Conservation (phyloP, 1,140 invertebrate species). For the Heliconius eleuchia region DNA sequence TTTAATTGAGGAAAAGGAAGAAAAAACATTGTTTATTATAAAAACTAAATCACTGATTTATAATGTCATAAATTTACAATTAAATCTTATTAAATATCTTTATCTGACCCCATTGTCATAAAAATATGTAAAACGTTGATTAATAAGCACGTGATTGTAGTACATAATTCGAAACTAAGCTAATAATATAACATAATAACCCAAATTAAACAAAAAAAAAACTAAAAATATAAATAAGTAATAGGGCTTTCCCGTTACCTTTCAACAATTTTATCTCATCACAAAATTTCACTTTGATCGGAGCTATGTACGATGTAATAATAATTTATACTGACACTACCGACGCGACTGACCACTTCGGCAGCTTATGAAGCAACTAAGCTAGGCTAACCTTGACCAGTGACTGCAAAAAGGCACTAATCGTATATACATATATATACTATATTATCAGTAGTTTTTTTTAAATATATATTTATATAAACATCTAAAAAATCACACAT, state of each 20-base stretch:
- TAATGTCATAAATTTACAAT: background rate
- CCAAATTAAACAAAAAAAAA: background rate
- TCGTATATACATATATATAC: background rate
- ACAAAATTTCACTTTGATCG: background rate
- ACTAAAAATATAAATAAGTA: background rate
- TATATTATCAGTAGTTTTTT: background rate
- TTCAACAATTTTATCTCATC: background rate
- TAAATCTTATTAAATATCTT: background rate
- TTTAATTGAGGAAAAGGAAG: too few relatives aligned
- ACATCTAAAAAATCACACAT: too few relatives aligned
- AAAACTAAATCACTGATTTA: too few relatives aligned
- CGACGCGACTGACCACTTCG: constrained; percentile 1
- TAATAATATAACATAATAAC: background rate
- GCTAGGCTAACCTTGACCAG: constrained; percentile 19
- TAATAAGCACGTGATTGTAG: background rate
- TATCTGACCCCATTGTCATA: constrained; percentile 10
- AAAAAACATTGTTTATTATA: background rate
- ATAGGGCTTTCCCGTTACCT: background rate
- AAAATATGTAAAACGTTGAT: background rate
- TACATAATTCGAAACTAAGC: background rate
- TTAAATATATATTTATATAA: background rate
- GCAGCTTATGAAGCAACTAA: constrained; percentile 27
- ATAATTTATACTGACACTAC: background rate
- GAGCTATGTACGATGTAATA: background rate
- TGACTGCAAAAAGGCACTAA: constrained; percentile 1